Conservation (phyloP, 2,113 vertebrate genomes). For the Boulengeromyrus knoepffleri region DNA sequence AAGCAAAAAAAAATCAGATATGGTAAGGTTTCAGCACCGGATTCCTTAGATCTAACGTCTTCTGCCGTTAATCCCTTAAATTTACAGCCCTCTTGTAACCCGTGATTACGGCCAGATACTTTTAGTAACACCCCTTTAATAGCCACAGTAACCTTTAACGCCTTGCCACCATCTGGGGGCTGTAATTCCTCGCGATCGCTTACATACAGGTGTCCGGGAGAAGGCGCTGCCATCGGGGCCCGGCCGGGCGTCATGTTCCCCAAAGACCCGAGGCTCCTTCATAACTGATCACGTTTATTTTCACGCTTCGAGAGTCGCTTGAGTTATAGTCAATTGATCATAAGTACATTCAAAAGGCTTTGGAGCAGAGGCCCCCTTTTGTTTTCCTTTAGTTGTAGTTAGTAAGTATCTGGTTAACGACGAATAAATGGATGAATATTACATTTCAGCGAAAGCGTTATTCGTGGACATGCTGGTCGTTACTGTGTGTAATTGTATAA, state of each 20-base stretch:
- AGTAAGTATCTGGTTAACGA: background rate
- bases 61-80: background rate
- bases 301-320: background rate
- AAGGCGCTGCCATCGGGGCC: background rate
- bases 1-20: background rate
- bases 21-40: background rate
- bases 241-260: background rate
- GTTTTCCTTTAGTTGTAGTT: background rate
- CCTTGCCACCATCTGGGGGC: background rate
- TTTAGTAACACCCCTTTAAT: conserved; percentile 6
- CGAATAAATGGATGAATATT: conserved; percentile 6
- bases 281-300: background rate
- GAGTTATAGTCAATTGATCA: background rate
- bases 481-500: background rate
- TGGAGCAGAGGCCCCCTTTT: background rate
- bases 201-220: background rate
- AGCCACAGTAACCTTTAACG: background rate
- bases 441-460: background rate
- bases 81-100: background rate
- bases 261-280: background rate
- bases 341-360: background rate
- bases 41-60: background rate
- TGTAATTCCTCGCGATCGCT: background rate
- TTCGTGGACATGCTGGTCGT: background rate
- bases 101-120: background rate